These are phyloP conservation scores for Gavia stellata DNA, from an alignment of 2,113 vertebrate species.

Conservation along the genomic window DNA sequence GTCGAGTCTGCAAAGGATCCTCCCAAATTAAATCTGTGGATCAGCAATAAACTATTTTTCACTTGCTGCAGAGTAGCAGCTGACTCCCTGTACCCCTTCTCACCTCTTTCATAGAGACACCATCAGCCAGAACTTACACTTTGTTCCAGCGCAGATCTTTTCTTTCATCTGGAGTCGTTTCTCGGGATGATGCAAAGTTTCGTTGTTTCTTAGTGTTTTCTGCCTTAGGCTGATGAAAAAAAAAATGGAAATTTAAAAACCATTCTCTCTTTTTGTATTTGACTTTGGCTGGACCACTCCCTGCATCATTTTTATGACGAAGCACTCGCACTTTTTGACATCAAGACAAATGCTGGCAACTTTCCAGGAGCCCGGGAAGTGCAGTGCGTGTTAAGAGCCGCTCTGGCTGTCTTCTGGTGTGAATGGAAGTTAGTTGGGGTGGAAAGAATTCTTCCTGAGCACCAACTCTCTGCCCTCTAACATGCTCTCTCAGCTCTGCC, in stretches of 20 bases:
- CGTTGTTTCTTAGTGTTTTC: background rate
- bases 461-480: background rate
- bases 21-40: background rate
- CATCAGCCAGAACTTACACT: background rate
- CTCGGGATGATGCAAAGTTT: background rate
- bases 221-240: background rate
- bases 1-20: background rate
- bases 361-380: background rate
- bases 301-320: background rate
- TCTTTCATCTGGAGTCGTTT: background rate
- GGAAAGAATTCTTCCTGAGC: background rate
- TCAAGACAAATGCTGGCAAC: background rate
- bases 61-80: background rate
- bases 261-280: background rate
- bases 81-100: background rate
- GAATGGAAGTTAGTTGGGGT: background rate
- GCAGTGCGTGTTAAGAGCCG: background rate
- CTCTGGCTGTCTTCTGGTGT: background rate
- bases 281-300: background rate
- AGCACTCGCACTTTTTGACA: background rate
- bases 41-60: background rate
- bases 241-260: background rate
- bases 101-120: background rate
- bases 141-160: background rate
- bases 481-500: background rate